Evolutionary conservation across 2,113 vertebrate species (phyloP), one percentile per base, ranked within the genome.

Genomic region (Semnornis frantzii): DNA sequence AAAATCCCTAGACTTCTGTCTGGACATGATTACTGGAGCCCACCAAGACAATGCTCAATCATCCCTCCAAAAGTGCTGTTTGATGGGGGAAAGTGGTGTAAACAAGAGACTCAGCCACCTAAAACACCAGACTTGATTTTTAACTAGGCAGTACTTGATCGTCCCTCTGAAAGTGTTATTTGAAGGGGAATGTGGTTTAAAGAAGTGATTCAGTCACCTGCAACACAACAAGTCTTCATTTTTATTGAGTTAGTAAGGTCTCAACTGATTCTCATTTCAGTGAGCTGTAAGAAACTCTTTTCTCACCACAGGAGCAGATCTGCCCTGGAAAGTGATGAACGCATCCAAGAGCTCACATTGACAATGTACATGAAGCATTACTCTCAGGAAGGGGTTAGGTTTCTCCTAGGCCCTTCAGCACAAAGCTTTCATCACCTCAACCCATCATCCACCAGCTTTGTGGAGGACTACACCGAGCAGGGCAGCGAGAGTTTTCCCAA

Each of bases 161-260:
- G 25, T 52, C 50, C 50, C 50, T 52, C 50, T 52, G 50, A 25
- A 52, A 52, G 50, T 52, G 23, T 25, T 24, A 25, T 23, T 52
- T 52, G 50, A 52, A 50, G 48, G 21, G 48, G 48, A 50, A 13
- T 7, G 50, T 52, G 46, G 46, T 52, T 82, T 52, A 87, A 94
- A 96, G 91, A 76, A 91, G 91, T 82, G 85, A 77, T 91, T 80
- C 78, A 89, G 93, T 3, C 95, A 68, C 87, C 89, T 92, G 93
- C 87, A 89, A 44, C 85, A 90, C 85, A 74, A 59, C 78, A 82
- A 93, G 77, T 73, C 90, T 91, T 62, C 73, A 6, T 68, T 92
- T 97, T 96, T 93, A 95, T 92, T 90, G 89, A 93, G 89, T 90
- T 85, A 87, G 72, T 31, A 20, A 92, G 69, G 79, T 85, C 91